phyloP scores from a whole-genome alignment of 2,113 vertebrate genomes.

The Egretta garzetta region DNA sequence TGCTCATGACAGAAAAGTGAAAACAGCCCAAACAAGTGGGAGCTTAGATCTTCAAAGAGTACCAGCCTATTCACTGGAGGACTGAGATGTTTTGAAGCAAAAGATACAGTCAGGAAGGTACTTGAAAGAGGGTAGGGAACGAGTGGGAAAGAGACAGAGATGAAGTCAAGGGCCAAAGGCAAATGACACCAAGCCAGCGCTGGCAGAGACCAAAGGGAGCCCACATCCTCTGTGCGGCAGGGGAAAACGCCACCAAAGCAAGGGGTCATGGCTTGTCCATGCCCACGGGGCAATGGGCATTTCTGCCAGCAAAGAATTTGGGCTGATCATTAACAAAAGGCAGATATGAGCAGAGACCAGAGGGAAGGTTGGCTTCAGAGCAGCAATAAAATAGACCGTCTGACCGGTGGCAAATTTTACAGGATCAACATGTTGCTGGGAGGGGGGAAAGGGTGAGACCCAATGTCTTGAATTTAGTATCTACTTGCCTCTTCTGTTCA shows the following conservation, averaged over 20 bases:
- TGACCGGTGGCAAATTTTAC: neutral
- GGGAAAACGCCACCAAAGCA: neutral
- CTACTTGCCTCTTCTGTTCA: neutral
- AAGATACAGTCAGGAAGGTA: neutral
- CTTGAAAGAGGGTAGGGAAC: neutral
- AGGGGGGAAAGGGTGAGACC: neutral
- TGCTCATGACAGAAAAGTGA: conserved; percentile 6
- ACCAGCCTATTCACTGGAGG: neutral
- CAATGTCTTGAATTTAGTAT: neutral
- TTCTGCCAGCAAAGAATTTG: neutral
- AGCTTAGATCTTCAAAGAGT: neutral
- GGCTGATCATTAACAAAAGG: neutral
- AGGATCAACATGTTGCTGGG: rapidly evolving
- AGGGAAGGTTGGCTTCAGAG: rapidly evolving
- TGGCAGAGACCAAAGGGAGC: neutral
- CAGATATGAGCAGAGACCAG: neutral
- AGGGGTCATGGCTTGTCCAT: neutral
- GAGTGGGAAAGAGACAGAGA: neutral
- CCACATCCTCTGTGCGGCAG: rapidly evolving
- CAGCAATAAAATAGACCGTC: rapidly evolving
- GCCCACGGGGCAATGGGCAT: rapidly evolving
- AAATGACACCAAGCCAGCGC: neutral
- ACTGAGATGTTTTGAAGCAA: neutral
- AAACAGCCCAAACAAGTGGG: neutral
- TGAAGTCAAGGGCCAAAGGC: neutral